Evolutionary conservation across 2,888 invertebrate genomes (phyloP).

Genomic region (Dichetophora obliterata): DNA sequence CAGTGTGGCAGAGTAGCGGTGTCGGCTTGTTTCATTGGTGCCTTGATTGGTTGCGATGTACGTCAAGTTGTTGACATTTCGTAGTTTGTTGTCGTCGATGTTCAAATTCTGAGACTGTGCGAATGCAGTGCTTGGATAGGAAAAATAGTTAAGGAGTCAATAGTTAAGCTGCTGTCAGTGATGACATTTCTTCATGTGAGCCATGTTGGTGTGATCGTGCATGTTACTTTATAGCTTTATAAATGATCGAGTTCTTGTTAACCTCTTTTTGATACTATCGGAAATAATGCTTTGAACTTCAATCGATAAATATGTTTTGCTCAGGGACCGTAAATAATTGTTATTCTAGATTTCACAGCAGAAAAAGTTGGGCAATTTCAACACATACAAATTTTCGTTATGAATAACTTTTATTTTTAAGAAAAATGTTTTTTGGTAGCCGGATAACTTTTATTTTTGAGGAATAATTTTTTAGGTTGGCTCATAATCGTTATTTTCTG

Average conservation of each 20-base stretch:
- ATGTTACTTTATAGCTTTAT: not conserved
- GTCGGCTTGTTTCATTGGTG: not conserved
- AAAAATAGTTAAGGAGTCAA: not conserved
- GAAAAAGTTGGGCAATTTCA: too few relatives aligned
- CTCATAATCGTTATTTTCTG: too few relatives aligned
- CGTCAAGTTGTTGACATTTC: constrained; percentile 26
- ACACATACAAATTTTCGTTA: too few relatives aligned
- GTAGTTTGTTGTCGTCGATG: constrained; percentile 12
- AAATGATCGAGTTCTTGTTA: not conserved
- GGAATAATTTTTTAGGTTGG: too few relatives aligned
- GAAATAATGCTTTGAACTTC: too few relatives aligned
- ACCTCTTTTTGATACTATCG: not conserved
- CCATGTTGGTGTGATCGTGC: too few relatives aligned
- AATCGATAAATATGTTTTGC: too few relatives aligned
- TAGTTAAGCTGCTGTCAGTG: not conserved
- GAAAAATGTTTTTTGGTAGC: too few relatives aligned
- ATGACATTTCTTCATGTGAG: not conserved
- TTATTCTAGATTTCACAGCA: too few relatives aligned
- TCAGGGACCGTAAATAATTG: too few relatives aligned
- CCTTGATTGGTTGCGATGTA: constrained; percentile 34
- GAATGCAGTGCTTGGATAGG: not conserved
- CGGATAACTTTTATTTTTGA: too few relatives aligned
- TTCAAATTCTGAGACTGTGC: not conserved
- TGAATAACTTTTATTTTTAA: too few relatives aligned
- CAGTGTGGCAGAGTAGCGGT: not conserved